Conservation (phyloP, 1,140 invertebrate genomes). For the Dendrolimus kikuchii region DNA sequence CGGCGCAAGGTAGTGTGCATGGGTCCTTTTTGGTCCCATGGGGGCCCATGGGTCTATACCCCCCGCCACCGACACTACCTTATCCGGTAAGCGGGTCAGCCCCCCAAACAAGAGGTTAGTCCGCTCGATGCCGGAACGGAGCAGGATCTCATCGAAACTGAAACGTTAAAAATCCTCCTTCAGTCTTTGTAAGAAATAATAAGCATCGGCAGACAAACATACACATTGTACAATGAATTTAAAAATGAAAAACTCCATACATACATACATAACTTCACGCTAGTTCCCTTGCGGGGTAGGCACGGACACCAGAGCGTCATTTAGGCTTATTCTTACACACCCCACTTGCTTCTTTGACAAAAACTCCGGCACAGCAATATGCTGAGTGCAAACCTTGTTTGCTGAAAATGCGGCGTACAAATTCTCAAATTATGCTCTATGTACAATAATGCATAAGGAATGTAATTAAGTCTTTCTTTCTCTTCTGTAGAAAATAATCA, state of each 20-base stretch:
- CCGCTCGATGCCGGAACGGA: conserved; percentile 27
- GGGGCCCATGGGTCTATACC: conserved; percentile 41
- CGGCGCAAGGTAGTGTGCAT: conserved; percentile 21
- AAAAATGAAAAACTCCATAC: not conserved
- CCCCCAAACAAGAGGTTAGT: conserved; percentile 45
- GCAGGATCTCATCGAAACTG: conserved; percentile 30
- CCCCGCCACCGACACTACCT: conserved; percentile 30
- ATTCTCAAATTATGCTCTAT: too few species aligned
- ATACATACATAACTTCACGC: too few species aligned
- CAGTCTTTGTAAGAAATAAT: not conserved
- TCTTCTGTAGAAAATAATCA: too few species aligned
- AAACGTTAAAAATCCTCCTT: not conserved
- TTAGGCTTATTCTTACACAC: too few species aligned
- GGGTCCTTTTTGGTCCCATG: conserved; percentile 26
- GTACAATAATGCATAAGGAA: too few species aligned
- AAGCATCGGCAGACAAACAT: not conserved
- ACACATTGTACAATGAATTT: not conserved
- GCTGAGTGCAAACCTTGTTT: too few species aligned
- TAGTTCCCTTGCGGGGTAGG: too few species aligned
- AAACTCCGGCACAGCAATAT: too few species aligned
- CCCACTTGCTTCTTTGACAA: too few species aligned
- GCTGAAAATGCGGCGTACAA: too few species aligned
- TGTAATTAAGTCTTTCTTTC: too few species aligned
- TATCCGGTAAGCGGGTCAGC: conserved; percentile 27
- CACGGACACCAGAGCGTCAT: too few species aligned